Percentiles rank a stretch among this genome's conserved stretches.
Conservation (phyloP, 2,888 invertebrate genomes). For the Lamellibrachia satsuma region DNA sequence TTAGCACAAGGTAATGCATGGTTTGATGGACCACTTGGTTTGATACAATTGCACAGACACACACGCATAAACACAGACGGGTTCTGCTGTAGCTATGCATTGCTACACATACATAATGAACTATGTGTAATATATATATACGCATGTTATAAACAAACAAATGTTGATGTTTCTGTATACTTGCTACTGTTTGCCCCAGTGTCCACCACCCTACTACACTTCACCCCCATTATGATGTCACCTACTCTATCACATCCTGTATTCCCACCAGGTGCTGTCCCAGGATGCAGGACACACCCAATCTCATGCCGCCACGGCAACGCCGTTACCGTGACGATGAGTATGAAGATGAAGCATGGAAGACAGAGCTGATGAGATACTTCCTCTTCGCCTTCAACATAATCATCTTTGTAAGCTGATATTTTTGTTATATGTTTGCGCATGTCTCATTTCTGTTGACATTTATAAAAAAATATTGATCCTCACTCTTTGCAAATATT, state of each 20-base stretch:
- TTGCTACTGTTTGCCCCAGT: too few species aligned
- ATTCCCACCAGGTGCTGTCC: neutral
- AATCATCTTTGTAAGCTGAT: conserved; percentile 37
- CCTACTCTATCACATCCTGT: neutral
- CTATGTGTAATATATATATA: too few species aligned
- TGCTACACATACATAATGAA: too few species aligned
- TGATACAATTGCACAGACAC: too few species aligned
- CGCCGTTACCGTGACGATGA: neutral
- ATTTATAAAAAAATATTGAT: neutral
- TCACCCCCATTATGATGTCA: neutral
- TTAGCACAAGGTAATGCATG: too few species aligned
- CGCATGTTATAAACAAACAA: too few species aligned
- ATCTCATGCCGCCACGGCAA: neutral
- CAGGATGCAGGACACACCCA: neutral
- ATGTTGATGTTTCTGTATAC: too few species aligned
- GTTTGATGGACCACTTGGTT: too few species aligned
- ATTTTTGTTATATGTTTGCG: neutral
- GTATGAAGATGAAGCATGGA: conserved; percentile 21
- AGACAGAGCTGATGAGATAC: conserved; percentile 35
- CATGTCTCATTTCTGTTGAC: neutral
- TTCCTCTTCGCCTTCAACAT: conserved; percentile 41
- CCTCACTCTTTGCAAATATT: neutral
- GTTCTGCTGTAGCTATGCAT: too few species aligned
- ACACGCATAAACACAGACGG: too few species aligned
- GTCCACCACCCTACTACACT: too few species aligned